phyloP scores from a whole-genome alignment of 2,113 vertebrate genomes.

The Nothobranchius kuhntae region DNA sequence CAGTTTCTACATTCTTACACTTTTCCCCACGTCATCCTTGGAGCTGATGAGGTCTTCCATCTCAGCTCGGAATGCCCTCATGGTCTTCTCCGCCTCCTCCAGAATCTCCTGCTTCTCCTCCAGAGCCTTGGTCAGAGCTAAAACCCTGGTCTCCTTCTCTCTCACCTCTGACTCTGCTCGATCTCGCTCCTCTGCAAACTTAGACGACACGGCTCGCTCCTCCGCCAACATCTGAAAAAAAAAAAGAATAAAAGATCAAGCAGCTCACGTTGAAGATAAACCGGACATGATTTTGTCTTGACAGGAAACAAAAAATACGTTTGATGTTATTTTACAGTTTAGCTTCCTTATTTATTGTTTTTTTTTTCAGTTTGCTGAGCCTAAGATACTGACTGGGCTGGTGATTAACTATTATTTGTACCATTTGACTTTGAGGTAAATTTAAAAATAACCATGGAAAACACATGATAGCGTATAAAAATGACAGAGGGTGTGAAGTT shows the following conservation, averaged over 20 bases:
- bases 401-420: too few relatives aligned
- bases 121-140: slow-evolving; percentile 86
- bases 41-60: slow-evolving; percentile 97
- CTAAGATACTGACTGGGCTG: too few relatives aligned
- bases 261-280: too few relatives aligned
- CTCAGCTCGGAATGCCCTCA: slow-evolving; percentile 86
- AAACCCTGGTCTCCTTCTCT: slow-evolving; percentile 90
- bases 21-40: slow-evolving; percentile 94
- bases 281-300: too few relatives aligned
- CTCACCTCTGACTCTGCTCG: slow-evolving; percentile 88
- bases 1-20: slow-evolving; percentile 73
- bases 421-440: too few relatives aligned
- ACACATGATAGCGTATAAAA: too few relatives aligned
- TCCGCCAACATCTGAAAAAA: slow-evolving; percentile 87
- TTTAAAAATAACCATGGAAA: too few relatives aligned
- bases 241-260: neutral
- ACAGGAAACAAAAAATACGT: too few relatives aligned
- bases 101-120: slow-evolving; percentile 86
- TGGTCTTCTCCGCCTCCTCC: slow-evolving; percentile 87
- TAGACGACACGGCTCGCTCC: slow-evolving; percentile 88
- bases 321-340: too few relatives aligned
- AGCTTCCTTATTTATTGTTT: too few relatives aligned
- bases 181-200: slow-evolving; percentile 90
- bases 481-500: too few relatives aligned
- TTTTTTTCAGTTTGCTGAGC: too few relatives aligned